Base-by-base conservation (phyloP, 2,113 vertebrate genomes). In the Archocentrus centrarchus region DNA sequence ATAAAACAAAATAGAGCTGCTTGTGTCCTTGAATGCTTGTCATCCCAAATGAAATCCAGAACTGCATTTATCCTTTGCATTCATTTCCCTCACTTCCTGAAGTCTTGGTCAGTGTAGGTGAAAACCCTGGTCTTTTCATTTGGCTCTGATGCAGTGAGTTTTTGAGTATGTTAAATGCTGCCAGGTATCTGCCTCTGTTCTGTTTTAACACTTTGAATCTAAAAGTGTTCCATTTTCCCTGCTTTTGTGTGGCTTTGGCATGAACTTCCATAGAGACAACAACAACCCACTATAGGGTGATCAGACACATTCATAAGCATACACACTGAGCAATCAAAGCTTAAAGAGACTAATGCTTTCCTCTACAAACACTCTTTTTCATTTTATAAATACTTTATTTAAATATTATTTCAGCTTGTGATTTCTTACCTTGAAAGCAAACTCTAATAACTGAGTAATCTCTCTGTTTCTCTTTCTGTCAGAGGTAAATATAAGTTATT, bases 341-440 rank as follows among this genome's bases (percentile, higher is more conserved):
- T 75, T 37, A 77, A 85, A 84, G 75, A 79, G 57, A 89, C 76
- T 58, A 41, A 82, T 82, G 58, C 68, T 84, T 80, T 77, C 80
- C 44, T 53, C 47, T 27, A 27, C 7, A 53, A 73, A 20, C 27
- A 6, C 47, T 53, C 44, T 70, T 37, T 81, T 88, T 64, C 77
- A 83, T 88, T 86, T 80, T 89, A 93, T 85, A 93, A 94, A 94
- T 93, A 89, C 87, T 88, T 86, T 90, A 57, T 78, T 92, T 90
- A 90, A 94, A 93, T 91, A 93, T 94, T 93, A 82, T 92, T 92
- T 73, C 76, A 77, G 77, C 47, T 9, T 79, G 66, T 61, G 77
- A 83, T 76, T 88, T 81, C n/a, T 70, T 61, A 76, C 79, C 88
- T 91, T 90, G 20, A 90, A 88, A 81, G 64, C 47, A 44, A 86